Conservation (phyloP, 2,113 vertebrate species). For the Urocolius indicus region DNA sequence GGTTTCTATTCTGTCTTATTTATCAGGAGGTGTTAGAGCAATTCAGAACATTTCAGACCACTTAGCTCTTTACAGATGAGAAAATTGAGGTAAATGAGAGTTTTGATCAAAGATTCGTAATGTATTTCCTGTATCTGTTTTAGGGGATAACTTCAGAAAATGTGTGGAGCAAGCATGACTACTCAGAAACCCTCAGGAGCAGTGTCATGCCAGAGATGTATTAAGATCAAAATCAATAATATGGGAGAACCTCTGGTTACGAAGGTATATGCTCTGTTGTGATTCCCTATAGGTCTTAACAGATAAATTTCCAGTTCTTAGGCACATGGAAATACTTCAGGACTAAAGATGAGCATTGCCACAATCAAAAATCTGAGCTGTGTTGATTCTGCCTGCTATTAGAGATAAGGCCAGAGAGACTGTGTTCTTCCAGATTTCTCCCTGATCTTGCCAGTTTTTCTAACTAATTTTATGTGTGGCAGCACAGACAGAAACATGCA, state of each 20-base stretch:
- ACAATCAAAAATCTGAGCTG: not conserved
- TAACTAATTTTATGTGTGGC: not conserved
- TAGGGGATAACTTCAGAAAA: not conserved
- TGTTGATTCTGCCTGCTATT: not conserved
- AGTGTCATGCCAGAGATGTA: not conserved
- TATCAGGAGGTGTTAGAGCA: not conserved
- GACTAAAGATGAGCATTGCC: not conserved
- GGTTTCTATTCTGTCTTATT: not conserved
- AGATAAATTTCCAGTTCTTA: not conserved
- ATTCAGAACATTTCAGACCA: not conserved
- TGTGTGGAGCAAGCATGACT: fast-evolving
- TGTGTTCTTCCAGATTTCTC: not conserved
- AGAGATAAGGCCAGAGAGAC: not conserved
- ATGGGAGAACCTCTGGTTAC: not conserved
- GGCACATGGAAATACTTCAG: fast-evolving
- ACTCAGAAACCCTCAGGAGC: not conserved
- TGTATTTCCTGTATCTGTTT: not conserved
- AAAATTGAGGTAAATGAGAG: not conserved
- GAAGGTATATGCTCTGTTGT: not conserved
- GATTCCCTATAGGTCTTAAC: not conserved
- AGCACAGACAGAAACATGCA: not conserved
- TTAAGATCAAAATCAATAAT: not conserved
- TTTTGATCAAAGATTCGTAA: not conserved
- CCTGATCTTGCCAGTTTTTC: not conserved
- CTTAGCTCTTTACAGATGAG: not conserved